These are phyloP conservation scores for Candidula unifasciata DNA, from an alignment of 2,888 invertebrate genomes.

Conservation along the genomic window DNA sequence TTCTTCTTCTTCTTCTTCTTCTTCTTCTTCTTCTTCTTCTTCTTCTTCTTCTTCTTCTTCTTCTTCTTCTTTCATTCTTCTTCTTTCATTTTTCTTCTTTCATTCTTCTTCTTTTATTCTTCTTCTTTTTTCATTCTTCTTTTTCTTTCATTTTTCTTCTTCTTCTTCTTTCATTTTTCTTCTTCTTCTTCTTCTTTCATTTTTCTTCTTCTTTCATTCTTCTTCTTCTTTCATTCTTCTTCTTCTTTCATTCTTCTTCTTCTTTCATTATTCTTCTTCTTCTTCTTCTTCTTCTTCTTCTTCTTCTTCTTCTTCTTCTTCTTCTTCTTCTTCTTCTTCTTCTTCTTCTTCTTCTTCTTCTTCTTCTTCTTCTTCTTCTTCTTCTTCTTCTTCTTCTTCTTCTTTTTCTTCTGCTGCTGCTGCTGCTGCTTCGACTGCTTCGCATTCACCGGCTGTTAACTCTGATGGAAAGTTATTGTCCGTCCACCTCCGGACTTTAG, in stretches of 20 bases:
- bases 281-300: conserved; percentile 30
- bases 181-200: background rate
- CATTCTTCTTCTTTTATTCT: too few species aligned
- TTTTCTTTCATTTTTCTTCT: background rate
- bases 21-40: too few species aligned
- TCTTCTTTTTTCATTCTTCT: too few species aligned
- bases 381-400: conserved; percentile 7
- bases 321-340: conserved; percentile 13
- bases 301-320: conserved; percentile 33
- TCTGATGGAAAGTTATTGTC: too few species aligned
- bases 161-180: background rate
- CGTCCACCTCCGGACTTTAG: too few species aligned
- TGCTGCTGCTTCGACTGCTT: background rate
- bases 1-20: too few species aligned
- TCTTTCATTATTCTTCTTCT: background rate
- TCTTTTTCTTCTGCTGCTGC: background rate
- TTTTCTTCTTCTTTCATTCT: background rate
- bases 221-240: background rate
- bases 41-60: too few species aligned
- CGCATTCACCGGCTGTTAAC: background rate
- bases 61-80: too few species aligned
- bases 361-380: background rate
- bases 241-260: background rate
- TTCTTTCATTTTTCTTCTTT: too few species aligned
- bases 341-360: conserved; percentile 18